These are phyloP conservation scores for Loris lydekkerianus DNA, from an alignment of 2,797 vertebrate genomes.

Conservation along the genomic window DNA sequence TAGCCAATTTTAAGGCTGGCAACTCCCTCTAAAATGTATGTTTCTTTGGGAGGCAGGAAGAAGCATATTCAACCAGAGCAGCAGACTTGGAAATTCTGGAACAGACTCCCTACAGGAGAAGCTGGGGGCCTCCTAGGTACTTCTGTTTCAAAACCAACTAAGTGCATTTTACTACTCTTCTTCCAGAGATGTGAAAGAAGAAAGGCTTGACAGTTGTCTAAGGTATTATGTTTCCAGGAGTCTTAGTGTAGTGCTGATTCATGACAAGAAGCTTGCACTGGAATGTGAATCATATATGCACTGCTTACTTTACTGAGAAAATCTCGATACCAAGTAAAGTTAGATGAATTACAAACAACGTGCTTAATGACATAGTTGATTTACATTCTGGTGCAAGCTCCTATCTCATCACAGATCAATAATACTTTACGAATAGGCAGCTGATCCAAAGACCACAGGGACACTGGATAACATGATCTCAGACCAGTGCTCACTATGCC, in stretches of 20 bases:
- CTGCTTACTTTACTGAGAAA: constrained; percentile 21
- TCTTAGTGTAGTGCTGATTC: background rate
- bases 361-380: constrained; percentile 8
- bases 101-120: background rate
- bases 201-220: background rate
- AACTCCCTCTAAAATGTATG: background rate
- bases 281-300: constrained; percentile 37
- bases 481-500: background rate
- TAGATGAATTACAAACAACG: constrained; percentile 10
- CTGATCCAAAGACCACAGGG: background rate
- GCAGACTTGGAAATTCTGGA: constrained; percentile 40
- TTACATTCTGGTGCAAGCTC: constrained; percentile 7
- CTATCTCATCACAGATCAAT: background rate
- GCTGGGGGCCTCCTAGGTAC: background rate
- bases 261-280: background rate
- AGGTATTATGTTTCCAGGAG: background rate
- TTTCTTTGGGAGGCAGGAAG: constrained; percentile 43
- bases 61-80: background rate
- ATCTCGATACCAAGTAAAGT: background rate
- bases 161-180: background rate
- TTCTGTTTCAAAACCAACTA: constrained; percentile 10
- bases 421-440: constrained; percentile 6
- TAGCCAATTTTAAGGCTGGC: background rate
- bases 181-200: background rate
- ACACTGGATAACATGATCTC: background rate